Conservation (phyloP, 2,888 invertebrate genomes). For the Laothoe populi region DNA sequence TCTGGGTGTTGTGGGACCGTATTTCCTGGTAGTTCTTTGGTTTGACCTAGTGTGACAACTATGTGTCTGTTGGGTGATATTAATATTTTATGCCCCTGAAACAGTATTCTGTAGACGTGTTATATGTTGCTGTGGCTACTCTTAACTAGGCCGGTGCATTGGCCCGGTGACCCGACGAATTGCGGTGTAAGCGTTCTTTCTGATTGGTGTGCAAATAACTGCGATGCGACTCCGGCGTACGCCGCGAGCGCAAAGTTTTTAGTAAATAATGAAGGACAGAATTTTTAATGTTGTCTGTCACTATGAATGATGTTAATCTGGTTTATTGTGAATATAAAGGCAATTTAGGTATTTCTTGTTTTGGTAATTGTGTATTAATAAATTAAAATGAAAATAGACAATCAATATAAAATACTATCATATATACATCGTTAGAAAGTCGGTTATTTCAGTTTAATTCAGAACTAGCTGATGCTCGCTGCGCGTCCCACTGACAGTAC, state of each 20-base stretch:
- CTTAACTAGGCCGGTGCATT: slow-evolving; percentile 43
- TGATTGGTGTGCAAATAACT: slow-evolving; percentile 12
- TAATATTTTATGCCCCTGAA: neutral
- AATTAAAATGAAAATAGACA: too few species aligned
- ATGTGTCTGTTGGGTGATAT: too few species aligned
- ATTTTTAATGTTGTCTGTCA: neutral
- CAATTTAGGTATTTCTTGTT: too few species aligned
- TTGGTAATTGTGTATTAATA: too few species aligned
- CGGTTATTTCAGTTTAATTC: too few species aligned
- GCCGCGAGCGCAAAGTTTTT: neutral
- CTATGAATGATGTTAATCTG: neutral
- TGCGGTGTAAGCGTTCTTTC: slow-evolving; percentile 21
- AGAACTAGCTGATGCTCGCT: too few species aligned
- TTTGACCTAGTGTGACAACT: neutral
- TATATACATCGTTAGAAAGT: too few species aligned
- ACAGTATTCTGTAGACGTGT: neutral
- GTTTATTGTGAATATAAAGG: too few species aligned
- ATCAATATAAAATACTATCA: too few species aligned
- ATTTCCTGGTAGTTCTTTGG: neutral
- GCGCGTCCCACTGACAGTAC: too few species aligned
- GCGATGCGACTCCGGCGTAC: neutral
- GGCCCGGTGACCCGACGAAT: slow-evolving; percentile 36
- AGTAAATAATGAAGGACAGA: neutral
- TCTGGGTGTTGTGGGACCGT: too few species aligned
- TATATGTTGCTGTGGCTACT: slow-evolving; percentile 9